phyloP scores from a whole-genome alignment of 2,888 invertebrate species.

The Bugulina stolonifera region DNA sequence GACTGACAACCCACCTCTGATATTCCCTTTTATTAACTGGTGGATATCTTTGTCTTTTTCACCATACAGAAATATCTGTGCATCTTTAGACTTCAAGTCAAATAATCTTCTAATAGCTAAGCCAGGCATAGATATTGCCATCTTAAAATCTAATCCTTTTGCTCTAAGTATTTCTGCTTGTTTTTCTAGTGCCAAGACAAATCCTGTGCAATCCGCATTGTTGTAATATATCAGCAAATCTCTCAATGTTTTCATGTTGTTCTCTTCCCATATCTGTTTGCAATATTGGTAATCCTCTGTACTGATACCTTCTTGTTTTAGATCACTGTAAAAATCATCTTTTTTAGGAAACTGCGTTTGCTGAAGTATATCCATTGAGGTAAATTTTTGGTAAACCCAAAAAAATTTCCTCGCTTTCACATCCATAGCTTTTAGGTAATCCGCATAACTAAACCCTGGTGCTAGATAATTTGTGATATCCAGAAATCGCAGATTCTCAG shows the following conservation, averaged over 20 bases:
- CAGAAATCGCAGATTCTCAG: not conserved
- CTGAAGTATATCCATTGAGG: constrained; percentile 10
- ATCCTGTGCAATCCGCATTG: constrained; percentile 17
- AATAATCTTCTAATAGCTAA: constrained; percentile 5
- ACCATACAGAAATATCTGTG: not conserved
- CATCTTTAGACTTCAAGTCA: not conserved
- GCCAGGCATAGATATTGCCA: constrained; percentile 16
- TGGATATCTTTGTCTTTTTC: constrained; percentile 24
- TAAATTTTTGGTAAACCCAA: constrained; percentile 18
- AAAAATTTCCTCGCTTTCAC: constrained; percentile 6
- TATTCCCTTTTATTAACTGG: constrained; percentile 6
- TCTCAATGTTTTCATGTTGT: constrained; percentile 22
- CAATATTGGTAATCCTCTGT: constrained; percentile 13
- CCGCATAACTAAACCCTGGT: constrained; percentile 22
- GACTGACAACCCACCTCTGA: constrained; percentile 25
- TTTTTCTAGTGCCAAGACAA: not conserved
- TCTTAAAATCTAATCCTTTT: constrained; percentile 17
- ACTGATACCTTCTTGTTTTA: constrained; percentile 16
- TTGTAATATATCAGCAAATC: constrained; percentile 11
- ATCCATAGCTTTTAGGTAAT: constrained; percentile 18
- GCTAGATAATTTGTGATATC: constrained; percentile 12
- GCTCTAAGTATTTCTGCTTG: not conserved
- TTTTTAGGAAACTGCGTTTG: not conserved
- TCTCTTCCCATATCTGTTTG: not conserved
- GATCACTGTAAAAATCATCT: constrained; percentile 17